phyloP scores from a whole-genome alignment of 2,113 vertebrate species.

The Lethenteron camtschaticum region DNA sequence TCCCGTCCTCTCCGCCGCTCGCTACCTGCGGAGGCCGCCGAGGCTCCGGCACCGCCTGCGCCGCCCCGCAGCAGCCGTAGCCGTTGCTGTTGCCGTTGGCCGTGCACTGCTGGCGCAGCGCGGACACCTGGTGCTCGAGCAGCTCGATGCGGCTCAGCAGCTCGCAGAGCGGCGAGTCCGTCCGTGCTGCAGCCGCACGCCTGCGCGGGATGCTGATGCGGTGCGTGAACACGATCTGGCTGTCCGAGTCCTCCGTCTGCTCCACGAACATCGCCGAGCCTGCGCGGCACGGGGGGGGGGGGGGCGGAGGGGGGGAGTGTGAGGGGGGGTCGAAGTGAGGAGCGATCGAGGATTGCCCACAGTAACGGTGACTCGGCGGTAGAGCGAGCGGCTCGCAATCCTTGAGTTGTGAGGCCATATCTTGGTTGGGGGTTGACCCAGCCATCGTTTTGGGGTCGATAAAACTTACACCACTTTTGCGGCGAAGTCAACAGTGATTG shows the following conservation, averaged over 20 bases:
- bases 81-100: constrained; percentile 26
- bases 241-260: constrained; percentile 58
- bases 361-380: too few species aligned
- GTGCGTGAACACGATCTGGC: constrained; percentile 83
- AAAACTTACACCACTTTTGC: too few species aligned
- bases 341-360: too few species aligned
- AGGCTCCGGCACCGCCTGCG: background rate
- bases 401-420: too few species aligned
- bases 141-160: constrained; percentile 68
- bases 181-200: constrained; percentile 67
- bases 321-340: too few species aligned
- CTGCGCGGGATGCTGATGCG: constrained; percentile 77
- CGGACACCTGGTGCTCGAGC: constrained; percentile 73
- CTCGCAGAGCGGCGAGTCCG: constrained; percentile 41
- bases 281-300: background rate
- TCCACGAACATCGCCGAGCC: constrained; percentile 25
- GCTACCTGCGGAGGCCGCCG: too few species aligned
- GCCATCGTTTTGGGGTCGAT: too few species aligned
- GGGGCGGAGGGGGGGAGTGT: background rate
- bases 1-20: too few species aligned
- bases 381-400: too few species aligned
- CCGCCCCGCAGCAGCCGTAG: constrained; percentile 1
- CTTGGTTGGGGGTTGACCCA: too few species aligned
- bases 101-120: constrained; percentile 58
- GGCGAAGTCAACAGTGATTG: too few species aligned